Evolutionary conservation across 2,797 vertebrate genomes (phyloP).

Genomic region (Distichodus sexfasciatus): DNA sequence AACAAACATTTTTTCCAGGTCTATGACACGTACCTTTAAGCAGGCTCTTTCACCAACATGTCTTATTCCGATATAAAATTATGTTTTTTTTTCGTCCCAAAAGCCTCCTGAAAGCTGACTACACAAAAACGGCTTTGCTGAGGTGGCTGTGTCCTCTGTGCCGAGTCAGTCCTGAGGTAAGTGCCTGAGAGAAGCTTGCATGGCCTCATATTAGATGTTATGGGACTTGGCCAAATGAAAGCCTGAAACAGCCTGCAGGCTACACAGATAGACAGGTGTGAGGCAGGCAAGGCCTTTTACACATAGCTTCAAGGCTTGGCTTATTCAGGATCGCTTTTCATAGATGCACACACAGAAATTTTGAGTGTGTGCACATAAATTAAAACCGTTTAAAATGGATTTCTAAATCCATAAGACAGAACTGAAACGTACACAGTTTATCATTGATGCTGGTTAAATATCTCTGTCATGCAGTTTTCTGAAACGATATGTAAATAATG

Average conservation of each 20-base stretch:
- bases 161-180: conserved; percentile 17
- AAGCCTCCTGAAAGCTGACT: conserved; percentile 9
- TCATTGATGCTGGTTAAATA: too few species aligned
- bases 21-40: too few species aligned
- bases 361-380: too few species aligned
- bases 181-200: conserved; percentile 14
- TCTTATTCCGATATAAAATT: too few species aligned
- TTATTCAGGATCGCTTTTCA: conserved; percentile 49
- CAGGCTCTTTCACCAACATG: too few species aligned
- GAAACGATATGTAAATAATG: too few species aligned
- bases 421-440: too few species aligned
- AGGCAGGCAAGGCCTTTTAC: conserved; percentile 45
- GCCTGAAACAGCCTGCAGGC: conserved; percentile 49
- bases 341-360: conserved; percentile 39
- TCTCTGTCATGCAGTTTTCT: too few species aligned
- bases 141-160: background rate
- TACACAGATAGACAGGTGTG: conserved; percentile 71
- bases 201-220: conserved; percentile 32
- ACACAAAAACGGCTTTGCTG: conserved; percentile 7
- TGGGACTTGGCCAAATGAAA: conserved; percentile 23
- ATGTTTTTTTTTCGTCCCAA: too few species aligned
- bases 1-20: too few species aligned
- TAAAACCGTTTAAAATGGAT: too few species aligned
- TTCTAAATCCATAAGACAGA: too few species aligned
- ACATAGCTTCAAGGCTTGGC: conserved; percentile 52